phyloP scores from a whole-genome alignment of 2,888 invertebrate genomes.

The Malachius bipustulatus region DNA sequence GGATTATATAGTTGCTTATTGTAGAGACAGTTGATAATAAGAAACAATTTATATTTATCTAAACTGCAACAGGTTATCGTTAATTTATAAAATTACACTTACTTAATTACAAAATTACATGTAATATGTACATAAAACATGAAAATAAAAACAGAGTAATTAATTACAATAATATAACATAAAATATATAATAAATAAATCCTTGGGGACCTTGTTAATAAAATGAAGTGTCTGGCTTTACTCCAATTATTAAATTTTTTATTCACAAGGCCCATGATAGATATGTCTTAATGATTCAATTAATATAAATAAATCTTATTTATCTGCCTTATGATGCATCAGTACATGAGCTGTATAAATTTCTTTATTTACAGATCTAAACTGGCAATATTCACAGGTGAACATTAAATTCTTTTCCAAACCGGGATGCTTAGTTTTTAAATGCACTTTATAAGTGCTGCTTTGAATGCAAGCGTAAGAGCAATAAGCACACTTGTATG shows the following conservation, averaged over 20 bases:
- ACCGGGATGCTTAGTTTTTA: slow-evolving; percentile 68
- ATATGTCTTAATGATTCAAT: slow-evolving; percentile 1
- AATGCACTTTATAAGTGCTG: slow-evolving; percentile 62
- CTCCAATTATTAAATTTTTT: slow-evolving; percentile 9
- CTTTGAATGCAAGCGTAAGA: slow-evolving; percentile 72
- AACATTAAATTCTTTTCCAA: slow-evolving; percentile 49
- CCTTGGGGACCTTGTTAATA: too few species aligned
- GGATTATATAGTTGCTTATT: slow-evolving; percentile 56
- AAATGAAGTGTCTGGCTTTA: slow-evolving; percentile 8
- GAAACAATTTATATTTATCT: too few species aligned
- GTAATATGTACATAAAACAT: too few species aligned
- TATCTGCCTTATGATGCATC: slow-evolving; percentile 40
- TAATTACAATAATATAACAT: too few species aligned
- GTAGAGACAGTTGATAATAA: too few species aligned
- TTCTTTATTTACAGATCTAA: slow-evolving; percentile 51
- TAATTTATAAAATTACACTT: too few species aligned
- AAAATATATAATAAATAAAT: too few species aligned
- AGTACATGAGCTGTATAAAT: slow-evolving; percentile 46
- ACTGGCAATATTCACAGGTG: slow-evolving; percentile 49
- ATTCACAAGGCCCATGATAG: slow-evolving; percentile 6
- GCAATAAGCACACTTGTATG: slow-evolving; percentile 69
- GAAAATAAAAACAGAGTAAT: too few species aligned
- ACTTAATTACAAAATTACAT: too few species aligned
- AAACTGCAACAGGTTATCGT: too few species aligned
- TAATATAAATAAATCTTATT: slow-evolving; percentile 18